phyloP scores from a whole-genome alignment of 2,113 vertebrate species.

The Alectura lathami region DNA sequence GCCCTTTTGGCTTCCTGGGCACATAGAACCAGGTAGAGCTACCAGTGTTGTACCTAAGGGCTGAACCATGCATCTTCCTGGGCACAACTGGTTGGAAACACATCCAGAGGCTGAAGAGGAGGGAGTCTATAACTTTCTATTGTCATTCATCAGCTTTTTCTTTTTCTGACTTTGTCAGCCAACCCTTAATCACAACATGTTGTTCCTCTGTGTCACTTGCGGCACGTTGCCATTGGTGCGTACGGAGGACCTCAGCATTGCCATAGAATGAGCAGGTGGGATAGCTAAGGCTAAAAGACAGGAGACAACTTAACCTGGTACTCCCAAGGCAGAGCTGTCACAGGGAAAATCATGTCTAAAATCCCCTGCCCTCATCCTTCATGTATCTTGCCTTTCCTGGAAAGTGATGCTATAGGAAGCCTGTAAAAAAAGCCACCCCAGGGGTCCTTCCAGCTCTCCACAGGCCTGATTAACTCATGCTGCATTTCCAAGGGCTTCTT shows the following conservation, averaged over 20 bases:
- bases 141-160: neutral
- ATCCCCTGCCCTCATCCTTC: neutral
- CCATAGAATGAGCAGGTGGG: neutral
- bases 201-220: neutral
- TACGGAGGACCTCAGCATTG: neutral
- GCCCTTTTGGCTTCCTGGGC: too few relatives aligned
- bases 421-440: neutral
- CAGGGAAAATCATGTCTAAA: neutral
- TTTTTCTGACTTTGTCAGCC: neutral
- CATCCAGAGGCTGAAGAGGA: neutral
- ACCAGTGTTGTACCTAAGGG: neutral
- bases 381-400: neutral
- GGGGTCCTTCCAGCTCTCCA: neutral
- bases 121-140: fast-evolving
- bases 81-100: neutral
- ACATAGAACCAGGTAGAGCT: too few relatives aligned
- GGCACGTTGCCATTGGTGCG: fast-evolving
- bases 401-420: neutral
- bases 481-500: neutral
- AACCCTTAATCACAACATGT: fast-evolving
- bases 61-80: neutral
- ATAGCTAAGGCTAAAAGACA: neutral
- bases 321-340: neutral
- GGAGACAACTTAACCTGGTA: neutral
- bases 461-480: neutral